phyloP scores from a whole-genome alignment of 1,140 invertebrate genomes.

The Cylas formicarius region DNA sequence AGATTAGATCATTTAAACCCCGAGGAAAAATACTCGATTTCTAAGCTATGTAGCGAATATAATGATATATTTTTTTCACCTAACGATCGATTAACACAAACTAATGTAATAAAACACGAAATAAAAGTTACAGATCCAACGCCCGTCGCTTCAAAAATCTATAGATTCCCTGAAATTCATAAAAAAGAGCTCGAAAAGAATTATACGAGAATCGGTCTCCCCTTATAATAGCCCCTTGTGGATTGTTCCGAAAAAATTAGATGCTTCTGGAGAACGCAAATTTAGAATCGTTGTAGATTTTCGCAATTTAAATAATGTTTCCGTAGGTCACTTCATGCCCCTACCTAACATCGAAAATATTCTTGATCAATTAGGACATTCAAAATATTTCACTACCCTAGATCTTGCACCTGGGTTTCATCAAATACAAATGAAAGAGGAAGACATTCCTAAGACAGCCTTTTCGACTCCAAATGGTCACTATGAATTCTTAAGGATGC shows the following conservation, averaged over 20 bases:
- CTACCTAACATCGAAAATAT: conserved; percentile 47
- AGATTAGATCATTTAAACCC: conserved; percentile 24
- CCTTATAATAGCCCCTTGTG: conserved; percentile 39
- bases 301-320: conserved; percentile 38
- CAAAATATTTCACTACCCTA: conserved; percentile 44
- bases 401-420: conserved; percentile 47
- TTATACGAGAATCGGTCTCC: conserved; percentile 37
- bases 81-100: conserved; percentile 20
- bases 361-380: conserved; percentile 42
- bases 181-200: conserved; percentile 41
- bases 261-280: conserved; percentile 39
- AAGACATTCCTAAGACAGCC: conserved; percentile 43
- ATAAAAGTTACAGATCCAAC: conserved; percentile 26
- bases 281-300: conserved; percentile 41
- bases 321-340: conserved; percentile 41
- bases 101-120: conserved; percentile 26
- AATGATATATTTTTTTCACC: conserved; percentile 28
- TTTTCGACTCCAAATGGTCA: conserved; percentile 38
- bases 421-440: conserved; percentile 42
- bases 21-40: conserved; percentile 16
- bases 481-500: conserved; percentile 36
- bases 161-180: conserved; percentile 38
- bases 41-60: conserved; percentile 21
- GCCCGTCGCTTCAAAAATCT: conserved; percentile 33
- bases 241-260: conserved; percentile 41